Base-by-base conservation (phyloP, 1,140 invertebrate species). In the Eupeodes corollae region DNA sequence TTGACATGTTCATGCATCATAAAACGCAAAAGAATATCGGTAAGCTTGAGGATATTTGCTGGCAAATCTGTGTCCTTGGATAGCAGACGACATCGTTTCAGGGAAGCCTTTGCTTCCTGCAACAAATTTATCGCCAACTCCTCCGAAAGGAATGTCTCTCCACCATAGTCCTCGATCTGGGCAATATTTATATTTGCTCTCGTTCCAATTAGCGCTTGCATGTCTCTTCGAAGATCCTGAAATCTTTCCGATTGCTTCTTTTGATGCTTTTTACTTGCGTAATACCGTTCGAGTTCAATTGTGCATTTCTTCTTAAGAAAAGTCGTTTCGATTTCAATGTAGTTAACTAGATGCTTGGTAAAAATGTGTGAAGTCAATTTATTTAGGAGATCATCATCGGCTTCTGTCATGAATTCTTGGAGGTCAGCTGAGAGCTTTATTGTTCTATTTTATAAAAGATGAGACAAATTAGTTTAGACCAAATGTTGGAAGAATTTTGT, bases 61-160 rank as follows among this genome's bases (percentile, higher is more conserved):
- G 91, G 74, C 16, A 91, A 63, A 46, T 98, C 91, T 35, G 79
- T 76, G 15, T 78, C 73, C 52, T 80, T 83, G 5, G 91, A 98
- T 1, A 98, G 68, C 53, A 86, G 73, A 49, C 86, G 80, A 64
- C 93, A 97, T 51, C 95, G 73, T 52, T 86, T 80, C 55, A 98
- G 90, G 0, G 92, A 91, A 31, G 85, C 77, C 68, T 94, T 93
- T 1, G 88, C 85, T 64, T 96, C 89, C 67, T 93, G 89, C 12
- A 99, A 70, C 56, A 98, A 77, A 56, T 83, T 88, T 46, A 95
- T 90, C 1, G 91, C 92, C n/a, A 98, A 76, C 67, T 96, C 90
- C 69, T 98, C 93, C 1, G 92, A 96, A 2, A 99, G 74, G 67
- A 99, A 98, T 0, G 92, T 98, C 72, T 99, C 94, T 0, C 93